A percentile compares a stretch with the other conserved stretches of the same genome.
Evolutionary conservation across 1,140 invertebrate species (phyloP).

Genomic region (Drosophila varians): DNA sequence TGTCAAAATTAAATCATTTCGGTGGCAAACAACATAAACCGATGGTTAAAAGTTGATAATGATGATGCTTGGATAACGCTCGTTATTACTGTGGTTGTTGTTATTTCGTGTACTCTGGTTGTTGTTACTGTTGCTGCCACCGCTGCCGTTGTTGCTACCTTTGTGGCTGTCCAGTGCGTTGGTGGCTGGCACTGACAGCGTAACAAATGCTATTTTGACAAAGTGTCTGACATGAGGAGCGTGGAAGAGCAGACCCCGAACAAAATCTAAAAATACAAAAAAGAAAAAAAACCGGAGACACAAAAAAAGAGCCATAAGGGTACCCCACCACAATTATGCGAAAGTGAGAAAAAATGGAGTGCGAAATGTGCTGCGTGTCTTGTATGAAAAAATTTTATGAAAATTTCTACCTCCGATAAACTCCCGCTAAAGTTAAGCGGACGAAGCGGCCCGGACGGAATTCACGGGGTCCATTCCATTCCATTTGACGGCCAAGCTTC

Average conservation of each 20-base stretch:
- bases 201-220: constrained; percentile 82
- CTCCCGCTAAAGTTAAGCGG: constrained; percentile 43
- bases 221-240: constrained; percentile 82
- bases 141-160: constrained; percentile 24
- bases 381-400: constrained; percentile 39
- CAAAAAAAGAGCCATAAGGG: constrained; percentile 26
- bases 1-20: constrained; percentile 83
- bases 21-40: constrained; percentile 81
- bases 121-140: constrained; percentile 26
- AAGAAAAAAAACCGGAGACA: constrained; percentile 7
- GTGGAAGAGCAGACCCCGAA: constrained; percentile 58
- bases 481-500: constrained; percentile 69
- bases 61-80: constrained; percentile 81
- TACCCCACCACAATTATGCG: constrained; percentile 57
- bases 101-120: constrained; percentile 22
- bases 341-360: constrained; percentile 73
- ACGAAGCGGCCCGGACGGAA: constrained; percentile 22
- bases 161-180: constrained; percentile 73
- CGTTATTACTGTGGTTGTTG: constrained; percentile 71
- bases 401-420: constrained; percentile 68
- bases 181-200: constrained; percentile 78
- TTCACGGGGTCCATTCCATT: constrained; percentile 57
- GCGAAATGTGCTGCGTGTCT: constrained; percentile 65
- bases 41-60: constrained; percentile 82
- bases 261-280: constrained; percentile 6